Evolutionary conservation across 1,140 invertebrate genomes (phyloP).

Genomic region (Ridgeia piscesae): DNA sequence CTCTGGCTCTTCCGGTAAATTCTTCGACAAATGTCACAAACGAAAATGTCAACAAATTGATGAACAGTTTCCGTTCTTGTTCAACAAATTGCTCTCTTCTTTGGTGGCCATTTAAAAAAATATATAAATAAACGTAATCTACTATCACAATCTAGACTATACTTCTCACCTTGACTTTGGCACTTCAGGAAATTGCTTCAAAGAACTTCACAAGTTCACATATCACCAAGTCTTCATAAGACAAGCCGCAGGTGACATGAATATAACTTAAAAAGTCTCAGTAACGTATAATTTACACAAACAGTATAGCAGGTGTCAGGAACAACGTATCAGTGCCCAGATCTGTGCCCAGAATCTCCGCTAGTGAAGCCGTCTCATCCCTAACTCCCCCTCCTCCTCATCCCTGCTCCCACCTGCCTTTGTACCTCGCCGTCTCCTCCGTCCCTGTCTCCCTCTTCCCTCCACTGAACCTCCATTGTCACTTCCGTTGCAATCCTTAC

Average conservation of each 20-base stretch:
- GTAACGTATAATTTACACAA: background rate
- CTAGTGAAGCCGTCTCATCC: background rate
- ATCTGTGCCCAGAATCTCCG: slow-evolving; percentile 17
- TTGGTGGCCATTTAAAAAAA: too few species aligned
- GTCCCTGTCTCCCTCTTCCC: background rate
- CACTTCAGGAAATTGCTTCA: background rate
- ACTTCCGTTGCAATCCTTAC: background rate
- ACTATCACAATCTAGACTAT: too few species aligned
- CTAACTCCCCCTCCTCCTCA: background rate
- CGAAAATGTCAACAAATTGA: too few species aligned
- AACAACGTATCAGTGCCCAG: slow-evolving; percentile 12
- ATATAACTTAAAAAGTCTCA: background rate
- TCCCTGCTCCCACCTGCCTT: background rate
- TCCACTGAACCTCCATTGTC: background rate
- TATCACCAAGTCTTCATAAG: background rate
- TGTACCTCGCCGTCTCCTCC: background rate
- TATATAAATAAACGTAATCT: too few species aligned
- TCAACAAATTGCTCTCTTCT: too few species aligned
- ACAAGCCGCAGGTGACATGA: background rate
- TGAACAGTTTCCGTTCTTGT: too few species aligned
- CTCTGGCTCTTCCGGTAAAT: background rate
- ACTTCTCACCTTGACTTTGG: too few species aligned
- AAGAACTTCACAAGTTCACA: background rate
- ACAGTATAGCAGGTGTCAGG: background rate
- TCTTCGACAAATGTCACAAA: too few species aligned